These are phyloP conservation scores for Papilio demoleus DNA, from an alignment of 2,888 invertebrate species.

Conservation along the genomic window DNA sequence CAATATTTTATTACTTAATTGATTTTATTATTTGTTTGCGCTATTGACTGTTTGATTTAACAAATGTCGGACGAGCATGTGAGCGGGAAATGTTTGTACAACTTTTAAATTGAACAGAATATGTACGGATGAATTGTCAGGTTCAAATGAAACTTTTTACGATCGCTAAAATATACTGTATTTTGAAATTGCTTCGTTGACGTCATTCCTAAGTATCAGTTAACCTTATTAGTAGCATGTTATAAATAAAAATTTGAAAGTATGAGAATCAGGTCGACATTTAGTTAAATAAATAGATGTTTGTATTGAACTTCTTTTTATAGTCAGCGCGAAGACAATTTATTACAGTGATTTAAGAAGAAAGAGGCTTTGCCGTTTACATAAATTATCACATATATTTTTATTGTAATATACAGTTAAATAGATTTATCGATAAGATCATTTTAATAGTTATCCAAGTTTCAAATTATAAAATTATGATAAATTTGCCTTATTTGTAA, in stretches of 20 bases:
- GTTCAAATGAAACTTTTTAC: conserved; percentile 7
- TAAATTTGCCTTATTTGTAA: too few species aligned
- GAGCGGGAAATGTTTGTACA: neutral
- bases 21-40: conserved; percentile 14
- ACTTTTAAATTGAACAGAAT: conserved; percentile 16
- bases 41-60: conserved; percentile 21
- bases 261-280: neutral
- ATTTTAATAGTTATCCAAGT: too few species aligned
- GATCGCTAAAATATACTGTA: neutral
- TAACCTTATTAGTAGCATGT: neutral
- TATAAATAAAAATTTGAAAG: neutral
- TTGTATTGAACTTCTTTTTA: too few species aligned
- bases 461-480: too few species aligned
- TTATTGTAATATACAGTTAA: too few species aligned
- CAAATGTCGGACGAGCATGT: conserved; percentile 18
- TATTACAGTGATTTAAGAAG: too few species aligned
- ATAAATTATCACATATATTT: too few species aligned
- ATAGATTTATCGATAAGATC: too few species aligned
- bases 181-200: neutral
- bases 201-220: neutral
- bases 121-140: conserved; percentile 14
- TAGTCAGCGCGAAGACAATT: too few species aligned
- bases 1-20: conserved; percentile 22
- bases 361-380: too few species aligned
- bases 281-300: too few species aligned